phyloP scores from a whole-genome alignment of 1,140 invertebrate species.

The Meloidogyne chitwoodi region DNA sequence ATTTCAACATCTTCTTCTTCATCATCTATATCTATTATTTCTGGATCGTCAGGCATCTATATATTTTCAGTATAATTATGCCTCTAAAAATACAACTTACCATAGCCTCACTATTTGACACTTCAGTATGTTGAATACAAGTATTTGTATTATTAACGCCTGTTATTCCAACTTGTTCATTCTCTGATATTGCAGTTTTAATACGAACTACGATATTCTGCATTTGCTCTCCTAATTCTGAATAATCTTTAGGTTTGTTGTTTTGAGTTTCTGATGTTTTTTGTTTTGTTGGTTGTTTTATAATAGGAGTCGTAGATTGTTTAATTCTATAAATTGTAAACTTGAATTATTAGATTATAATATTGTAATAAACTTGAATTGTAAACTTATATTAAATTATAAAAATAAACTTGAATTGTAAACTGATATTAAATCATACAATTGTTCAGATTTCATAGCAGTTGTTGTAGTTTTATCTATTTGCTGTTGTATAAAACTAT shows the following conservation, averaged over 20 bases:
- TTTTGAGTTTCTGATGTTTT: background rate
- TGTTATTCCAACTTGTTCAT: background rate
- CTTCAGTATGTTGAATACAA: background rate
- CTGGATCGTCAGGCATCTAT: background rate
- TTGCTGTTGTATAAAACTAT: background rate
- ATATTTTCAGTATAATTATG: background rate
- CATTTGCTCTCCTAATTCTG: background rate
- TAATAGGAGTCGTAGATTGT: background rate
- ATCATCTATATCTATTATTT: constrained; percentile 1
- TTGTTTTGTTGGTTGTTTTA: background rate
- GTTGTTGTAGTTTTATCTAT: background rate
- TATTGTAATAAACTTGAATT: background rate
- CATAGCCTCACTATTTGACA: background rate
- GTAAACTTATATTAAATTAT: background rate
- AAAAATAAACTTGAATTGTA: background rate
- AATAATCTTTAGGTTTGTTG: background rate
- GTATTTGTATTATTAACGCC: background rate
- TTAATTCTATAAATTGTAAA: background rate
- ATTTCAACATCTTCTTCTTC: background rate
- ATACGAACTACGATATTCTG: background rate
- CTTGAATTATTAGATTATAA: background rate
- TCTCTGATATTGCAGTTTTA: background rate
- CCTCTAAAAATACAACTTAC: background rate
- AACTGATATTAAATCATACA: background rate
- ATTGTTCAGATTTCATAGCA: constrained; percentile 11